Evolutionary conservation across 2,888 invertebrate genomes (phyloP), one percentile per base, ranked within the genome.

Genomic region (Luffia ferchaultella): DNA sequence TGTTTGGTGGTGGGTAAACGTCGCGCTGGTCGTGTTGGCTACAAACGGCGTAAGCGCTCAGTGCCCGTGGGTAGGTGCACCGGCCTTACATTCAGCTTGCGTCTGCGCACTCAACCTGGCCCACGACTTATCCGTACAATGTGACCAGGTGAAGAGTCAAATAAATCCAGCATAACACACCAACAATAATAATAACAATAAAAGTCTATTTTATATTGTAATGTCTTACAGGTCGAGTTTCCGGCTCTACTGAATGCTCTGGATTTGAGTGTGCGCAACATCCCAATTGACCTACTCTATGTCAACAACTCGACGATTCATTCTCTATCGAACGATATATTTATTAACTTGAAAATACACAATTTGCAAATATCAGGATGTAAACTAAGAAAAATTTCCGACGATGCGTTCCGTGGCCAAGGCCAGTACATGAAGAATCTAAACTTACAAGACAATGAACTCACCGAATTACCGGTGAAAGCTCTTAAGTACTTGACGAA

Each of bases 41-140:
- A 55, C 68, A 50, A 59, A 60, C 42, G 52, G 53, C 42, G 64
- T 80, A 17, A 70, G 74, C 48, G 90, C 89, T 18, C 92, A 93
- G 64, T 96, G 96, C 74, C 95, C 96, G 1, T 95, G 95, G 95
- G 91, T 91, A 61, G 86, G 87, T 53, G 89, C 91, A 54, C 85
- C 90, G 18, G 85, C 87, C 46, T 86, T 96, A 54, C 93, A 93
- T 65, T 88, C 92, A 47, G 89, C 93, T 45, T 96, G 96, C 72
- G 88, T 95, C 53, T 96, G 96, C 76, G 94, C 95, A 55, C 91
- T 91, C 72, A 95, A 95, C 70, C 85, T 93, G 55, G 93, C 92
- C 44, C 88, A 90, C 60, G 94, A 95, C 69, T 84, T 96, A 15
- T 94, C 94, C 30, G 92, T 96, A 56, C 95, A 96, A 76, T 96